Evolutionary conservation across 92 coral and sea anemone species (phyloP), one percentile per base, ranked within the genome.

Genomic region (Epizoanthus scotinus): DNA sequence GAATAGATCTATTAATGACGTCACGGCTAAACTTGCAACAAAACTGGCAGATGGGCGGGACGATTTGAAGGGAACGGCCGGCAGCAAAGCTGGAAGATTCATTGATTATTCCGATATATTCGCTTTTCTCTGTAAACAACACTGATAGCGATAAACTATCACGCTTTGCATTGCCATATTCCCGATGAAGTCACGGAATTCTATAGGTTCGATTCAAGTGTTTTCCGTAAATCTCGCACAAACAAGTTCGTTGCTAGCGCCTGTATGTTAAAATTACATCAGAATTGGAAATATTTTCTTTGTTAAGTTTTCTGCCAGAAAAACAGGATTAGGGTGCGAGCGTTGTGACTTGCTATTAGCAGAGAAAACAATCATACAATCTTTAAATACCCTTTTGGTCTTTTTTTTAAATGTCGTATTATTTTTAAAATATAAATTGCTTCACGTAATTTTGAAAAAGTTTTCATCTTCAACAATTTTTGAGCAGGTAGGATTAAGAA

Each of bases 31-130:
- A 75, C 81, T 75, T 50, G 81, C 67, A 40, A 75, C 81, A 73
- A 75, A 73, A 59, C 38, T 75, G 81, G 67, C 81, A 75, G 15
- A 21, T 75, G 81, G 81, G 81, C 68, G 81, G 81, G 63, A 18
- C 77, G 28, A 8, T 53, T 21, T 55, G 56, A 36, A 59, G 14
- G 42, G 68, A 22, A 36, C 64, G 6, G 2, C 24, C 21, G 63
- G 49, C 57, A 73, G 61, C 40, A 38, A 38, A 31, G 59, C 21
- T 1, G 28, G 38, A 28, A 73, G 79, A 73, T 24, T 13, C 25
- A 31, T 70, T 47, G 53, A 70, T 70, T 70, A 44, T 73, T n/a
- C n/a, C n/a, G n/a, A n/a, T n/a, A n/a, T n/a, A n/a, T n/a, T 10
- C 21, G 26, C 36, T 38, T 59, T 75, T 58, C 52, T 59, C 17